Evolutionary conservation across 2,797 vertebrate genomes (phyloP).

Genomic region (Notoglanidium macrostoma): DNA sequence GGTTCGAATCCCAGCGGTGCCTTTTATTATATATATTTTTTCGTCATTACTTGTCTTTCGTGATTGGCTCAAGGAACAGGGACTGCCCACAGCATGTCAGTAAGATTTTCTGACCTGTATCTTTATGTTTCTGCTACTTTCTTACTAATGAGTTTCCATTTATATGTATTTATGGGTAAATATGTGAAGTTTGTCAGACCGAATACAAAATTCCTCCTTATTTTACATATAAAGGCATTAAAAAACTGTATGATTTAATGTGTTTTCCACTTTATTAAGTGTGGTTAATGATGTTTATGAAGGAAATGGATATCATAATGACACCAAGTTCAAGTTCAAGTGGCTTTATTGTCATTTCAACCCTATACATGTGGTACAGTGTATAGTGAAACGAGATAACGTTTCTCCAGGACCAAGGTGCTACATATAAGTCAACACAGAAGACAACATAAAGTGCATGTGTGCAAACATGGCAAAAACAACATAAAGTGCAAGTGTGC

Average conservation of each 20-base stretch:
- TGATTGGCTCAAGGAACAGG: not conserved
- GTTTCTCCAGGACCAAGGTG: no score
- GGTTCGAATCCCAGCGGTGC: constrained; percentile 65
- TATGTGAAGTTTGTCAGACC: no score
- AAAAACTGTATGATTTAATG: not conserved
- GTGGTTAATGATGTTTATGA: not conserved
- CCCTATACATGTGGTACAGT: no score
- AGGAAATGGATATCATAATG: not conserved
- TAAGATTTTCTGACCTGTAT: not conserved
- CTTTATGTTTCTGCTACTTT: not conserved
- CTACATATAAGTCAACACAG: no score
- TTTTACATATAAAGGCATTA: not conserved
- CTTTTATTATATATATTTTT: not conserved
- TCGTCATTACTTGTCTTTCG: not conserved
- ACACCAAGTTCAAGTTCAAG: no score
- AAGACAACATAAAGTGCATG: no score
- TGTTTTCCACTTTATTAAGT: not conserved
- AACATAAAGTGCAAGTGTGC: no score
- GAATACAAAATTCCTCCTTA: not conserved
- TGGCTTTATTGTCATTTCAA: no score
- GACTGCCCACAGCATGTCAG: not conserved
- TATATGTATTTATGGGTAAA: not conserved
- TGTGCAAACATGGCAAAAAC: no score
- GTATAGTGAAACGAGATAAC: no score
- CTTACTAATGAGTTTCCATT: not conserved